Evolutionary conservation across 1,140 invertebrate species (phyloP), one percentile per base, ranked within the genome.

Genomic region (Drosophila ohnishii): DNA sequence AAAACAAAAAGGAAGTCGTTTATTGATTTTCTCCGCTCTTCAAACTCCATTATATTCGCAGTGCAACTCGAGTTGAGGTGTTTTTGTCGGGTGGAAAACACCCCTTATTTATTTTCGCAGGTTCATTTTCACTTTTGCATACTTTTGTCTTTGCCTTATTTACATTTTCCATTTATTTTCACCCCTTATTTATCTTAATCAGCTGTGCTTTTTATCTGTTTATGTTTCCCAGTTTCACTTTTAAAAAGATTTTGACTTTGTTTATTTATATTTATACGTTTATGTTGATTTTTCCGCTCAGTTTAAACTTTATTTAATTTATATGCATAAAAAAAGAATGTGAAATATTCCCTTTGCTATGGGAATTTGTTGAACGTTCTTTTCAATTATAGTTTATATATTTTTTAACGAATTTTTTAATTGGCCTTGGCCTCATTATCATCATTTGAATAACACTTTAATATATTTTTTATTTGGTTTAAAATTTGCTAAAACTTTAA

Each of bases 11-110:
- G 69, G 61, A 83, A 70, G 72, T 76, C 44, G 66, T 60, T 71
- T 87, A 87, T 87, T 80, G 83, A 87, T 87, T 87, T 87, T 83
- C 78, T 76, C 30, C 64, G 37, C 47, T 57, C 55, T 66, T 57
- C 22, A 50, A 65, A 65, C 71, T 75, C 30, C 58, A 22, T 57
- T 53, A n/a, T 53, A 25, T 56, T 59, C 16, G 62, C 28, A 58
- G 55, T 58, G 55, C 51, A 61, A 40, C 30, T 48, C 19, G 51
- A 42, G 66, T 39, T 37, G 32, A 51, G 66, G 56, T 42, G 25
- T 19, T 28, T 28, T 19, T 42, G 56, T 60, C 14, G 35, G 50
- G 32, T 42, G 56, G 16, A 19, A 64, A 61, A 34, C 56, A 61
- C 14, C 55, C 53, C 56, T 30, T 16, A 34, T 28, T 34, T 42